Percentiles rank a stretch among this genome's conserved stretches.
These are phyloP conservation scores for Lamellibrachia luymesi DNA, from an alignment of 1,140 invertebrate genomes.

Conservation along the genomic window DNA sequence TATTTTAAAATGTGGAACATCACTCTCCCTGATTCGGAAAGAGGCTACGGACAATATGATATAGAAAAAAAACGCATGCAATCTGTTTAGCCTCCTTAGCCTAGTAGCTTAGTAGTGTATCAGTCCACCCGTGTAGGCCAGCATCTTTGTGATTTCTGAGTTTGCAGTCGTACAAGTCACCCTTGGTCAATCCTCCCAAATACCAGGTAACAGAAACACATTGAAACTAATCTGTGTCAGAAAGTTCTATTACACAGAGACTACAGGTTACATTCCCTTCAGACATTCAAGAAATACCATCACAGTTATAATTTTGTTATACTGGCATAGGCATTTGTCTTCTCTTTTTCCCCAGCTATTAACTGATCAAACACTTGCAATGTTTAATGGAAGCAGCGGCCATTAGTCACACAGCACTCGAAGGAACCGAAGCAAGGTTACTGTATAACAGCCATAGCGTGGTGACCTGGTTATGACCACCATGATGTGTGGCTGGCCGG, in stretches of 20 bases:
- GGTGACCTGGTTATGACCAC: neutral
- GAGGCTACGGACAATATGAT: too few species aligned
- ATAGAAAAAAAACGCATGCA: too few species aligned
- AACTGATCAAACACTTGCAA: neutral
- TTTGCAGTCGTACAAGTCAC: too few species aligned
- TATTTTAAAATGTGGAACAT: neutral
- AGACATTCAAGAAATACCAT: neutral
- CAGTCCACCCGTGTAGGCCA: too few species aligned
- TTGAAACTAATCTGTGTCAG: neutral
- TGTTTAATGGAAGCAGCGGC: neutral
- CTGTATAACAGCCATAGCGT: constrained; percentile 18
- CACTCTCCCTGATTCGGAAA: too few species aligned
- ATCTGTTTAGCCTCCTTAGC: too few species aligned
- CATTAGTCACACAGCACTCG: neutral
- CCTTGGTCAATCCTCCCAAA: too few species aligned
- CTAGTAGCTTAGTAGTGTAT: too few species aligned
- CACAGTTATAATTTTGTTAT: neutral
- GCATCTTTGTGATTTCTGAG: too few species aligned
- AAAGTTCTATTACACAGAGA: neutral
- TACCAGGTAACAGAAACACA: neutral
- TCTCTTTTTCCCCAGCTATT: neutral
- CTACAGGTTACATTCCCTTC: neutral
- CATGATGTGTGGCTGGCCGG: neutral
- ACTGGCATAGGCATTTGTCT: neutral
- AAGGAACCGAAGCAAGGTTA: neutral